A percentile compares a stretch with the other conserved stretches of the same genome.
Conservation (phyloP, 1,140 invertebrate genomes). For the Drosophila azteca region DNA sequence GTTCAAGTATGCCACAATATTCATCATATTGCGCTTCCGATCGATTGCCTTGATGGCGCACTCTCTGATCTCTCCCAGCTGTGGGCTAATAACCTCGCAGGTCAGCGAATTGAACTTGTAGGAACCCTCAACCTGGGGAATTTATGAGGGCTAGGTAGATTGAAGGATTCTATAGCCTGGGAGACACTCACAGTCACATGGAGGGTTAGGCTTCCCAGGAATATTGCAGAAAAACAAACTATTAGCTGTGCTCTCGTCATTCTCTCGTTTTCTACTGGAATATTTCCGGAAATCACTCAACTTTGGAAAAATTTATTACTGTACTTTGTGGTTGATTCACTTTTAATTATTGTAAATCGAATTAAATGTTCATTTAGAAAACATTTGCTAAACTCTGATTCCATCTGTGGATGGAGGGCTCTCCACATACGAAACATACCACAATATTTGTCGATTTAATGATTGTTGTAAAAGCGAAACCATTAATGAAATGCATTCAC, state of each 20-base stretch:
- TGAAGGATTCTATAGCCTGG: too few species aligned
- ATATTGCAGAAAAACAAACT: background rate
- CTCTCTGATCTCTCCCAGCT: background rate
- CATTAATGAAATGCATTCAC: constrained; percentile 17
- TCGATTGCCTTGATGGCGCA: constrained; percentile 49
- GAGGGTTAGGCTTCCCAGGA: background rate
- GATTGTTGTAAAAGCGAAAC: constrained; percentile 1
- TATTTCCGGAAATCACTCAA: background rate
- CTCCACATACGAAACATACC: background rate
- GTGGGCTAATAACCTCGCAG: background rate
- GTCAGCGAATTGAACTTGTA: constrained; percentile 31
- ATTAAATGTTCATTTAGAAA: too few species aligned
- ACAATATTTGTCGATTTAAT: background rate
- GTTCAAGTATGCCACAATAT: constrained; percentile 8
- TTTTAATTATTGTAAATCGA: constrained; percentile 1
- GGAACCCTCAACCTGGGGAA: constrained; percentile 1
- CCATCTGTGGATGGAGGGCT: too few species aligned
- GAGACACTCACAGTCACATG: background rate
- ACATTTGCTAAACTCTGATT: too few species aligned
- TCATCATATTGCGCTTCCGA: constrained; percentile 27
- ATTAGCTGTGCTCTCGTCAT: background rate
- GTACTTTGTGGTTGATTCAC: too few species aligned
- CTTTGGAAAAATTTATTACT: too few species aligned
- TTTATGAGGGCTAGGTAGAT: rapidly evolving
- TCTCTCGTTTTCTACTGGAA: background rate